These are phyloP conservation scores for Heterodera schachtii DNA, from an alignment of 1,140 invertebrate species.

Conservation along the genomic window DNA sequence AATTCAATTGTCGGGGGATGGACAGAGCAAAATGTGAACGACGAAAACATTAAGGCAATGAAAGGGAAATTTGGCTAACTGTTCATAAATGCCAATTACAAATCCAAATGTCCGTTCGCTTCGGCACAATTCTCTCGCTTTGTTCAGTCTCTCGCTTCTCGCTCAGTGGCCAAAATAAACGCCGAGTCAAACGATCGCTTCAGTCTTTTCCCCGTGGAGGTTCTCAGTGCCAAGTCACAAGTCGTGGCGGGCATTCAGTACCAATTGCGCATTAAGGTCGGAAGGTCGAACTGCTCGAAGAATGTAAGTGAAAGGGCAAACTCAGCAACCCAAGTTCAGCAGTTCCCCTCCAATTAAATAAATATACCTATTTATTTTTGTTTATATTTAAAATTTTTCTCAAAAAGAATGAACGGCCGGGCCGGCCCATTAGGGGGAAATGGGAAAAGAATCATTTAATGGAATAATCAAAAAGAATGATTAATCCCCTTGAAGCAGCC, in stretches of 20 bases:
- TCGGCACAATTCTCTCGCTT: background rate
- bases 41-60: background rate
- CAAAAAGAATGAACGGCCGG: background rate
- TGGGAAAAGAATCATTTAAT: background rate
- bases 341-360: too few relatives aligned
- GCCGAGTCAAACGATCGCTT: constrained; percentile 16
- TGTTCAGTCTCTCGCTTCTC: background rate
- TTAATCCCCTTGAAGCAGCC: background rate
- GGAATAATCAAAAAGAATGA: background rate
- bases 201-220: constrained; percentile 22
- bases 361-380: too few relatives aligned
- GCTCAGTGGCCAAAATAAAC: constrained; percentile 3
- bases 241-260: constrained; percentile 33
- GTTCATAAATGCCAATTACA: background rate
- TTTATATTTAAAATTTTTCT: too few relatives aligned
- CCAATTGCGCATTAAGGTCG: constrained; percentile 25
- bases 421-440: background rate
- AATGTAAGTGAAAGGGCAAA: constrained; percentile 11
- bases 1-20: background rate
- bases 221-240: constrained; percentile 33
- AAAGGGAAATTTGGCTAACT: background rate
- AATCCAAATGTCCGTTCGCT: too few relatives aligned
- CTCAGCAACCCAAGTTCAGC: background rate
- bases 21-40: background rate
- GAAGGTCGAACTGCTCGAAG: constrained; percentile 28